Evolutionary conservation across 2,113 vertebrate species (phyloP).

Genomic region (Pterocles burchelli): DNA sequence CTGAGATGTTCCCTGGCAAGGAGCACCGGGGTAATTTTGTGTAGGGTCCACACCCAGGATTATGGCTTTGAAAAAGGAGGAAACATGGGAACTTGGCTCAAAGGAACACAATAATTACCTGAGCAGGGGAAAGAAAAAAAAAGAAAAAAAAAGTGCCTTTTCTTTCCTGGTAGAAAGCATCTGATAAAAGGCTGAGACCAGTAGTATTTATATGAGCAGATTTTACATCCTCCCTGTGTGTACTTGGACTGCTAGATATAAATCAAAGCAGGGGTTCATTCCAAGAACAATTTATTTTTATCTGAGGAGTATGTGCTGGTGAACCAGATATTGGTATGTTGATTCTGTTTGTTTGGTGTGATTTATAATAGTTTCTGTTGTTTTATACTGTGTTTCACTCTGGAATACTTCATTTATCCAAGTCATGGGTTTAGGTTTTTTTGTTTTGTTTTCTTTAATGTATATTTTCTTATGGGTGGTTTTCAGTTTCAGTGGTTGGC

Average conservation of each 20-base stretch:
- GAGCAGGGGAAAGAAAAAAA: background rate
- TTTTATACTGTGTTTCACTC: background rate
- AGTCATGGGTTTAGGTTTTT: background rate
- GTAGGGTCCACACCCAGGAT: constrained; percentile 39
- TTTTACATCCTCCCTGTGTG: constrained; percentile 59
- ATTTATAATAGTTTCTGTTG: constrained; percentile 36
- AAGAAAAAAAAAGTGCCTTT: background rate
- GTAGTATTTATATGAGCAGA: constrained; percentile 50
- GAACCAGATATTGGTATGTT: constrained; percentile 25
- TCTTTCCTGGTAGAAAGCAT: constrained; percentile 43
- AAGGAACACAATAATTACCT: constrained; percentile 35
- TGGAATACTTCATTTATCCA: background rate
- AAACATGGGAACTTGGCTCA: background rate
- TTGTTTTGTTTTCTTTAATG: background rate
- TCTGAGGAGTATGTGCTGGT: constrained; percentile 35
- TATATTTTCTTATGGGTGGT: background rate
- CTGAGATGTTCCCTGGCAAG: background rate
- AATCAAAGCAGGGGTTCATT: constrained; percentile 56
- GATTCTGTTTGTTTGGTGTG: constrained; percentile 1
- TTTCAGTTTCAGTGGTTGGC: constrained; percentile 16
- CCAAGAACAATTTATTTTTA: constrained; percentile 69
- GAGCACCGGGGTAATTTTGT: background rate
- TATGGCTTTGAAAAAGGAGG: constrained; percentile 12
- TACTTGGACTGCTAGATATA: constrained; percentile 37
- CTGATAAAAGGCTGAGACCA: constrained; percentile 50